A percentile compares a stretch with the other conserved stretches of the same genome.
phyloP scores from a whole-genome alignment of 2,113 vertebrate species.

The Pterocles orientalis region DNA sequence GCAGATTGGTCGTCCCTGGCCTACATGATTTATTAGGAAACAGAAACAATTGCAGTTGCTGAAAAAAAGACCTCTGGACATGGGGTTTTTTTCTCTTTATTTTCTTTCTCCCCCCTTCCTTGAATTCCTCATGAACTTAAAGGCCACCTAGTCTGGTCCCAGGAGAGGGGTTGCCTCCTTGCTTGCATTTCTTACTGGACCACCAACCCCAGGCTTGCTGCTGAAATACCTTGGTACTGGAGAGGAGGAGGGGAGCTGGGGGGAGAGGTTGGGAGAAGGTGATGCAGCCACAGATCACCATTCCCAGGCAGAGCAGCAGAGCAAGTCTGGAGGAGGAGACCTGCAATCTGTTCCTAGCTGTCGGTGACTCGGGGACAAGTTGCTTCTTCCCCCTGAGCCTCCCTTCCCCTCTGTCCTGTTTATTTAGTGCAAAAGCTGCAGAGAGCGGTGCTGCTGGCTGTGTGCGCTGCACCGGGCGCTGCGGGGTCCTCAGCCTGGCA shows the following conservation, averaged over 20 bases:
- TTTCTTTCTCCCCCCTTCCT: neutral
- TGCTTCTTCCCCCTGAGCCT: neutral
- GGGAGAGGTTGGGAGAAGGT: neutral
- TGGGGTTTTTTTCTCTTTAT: neutral
- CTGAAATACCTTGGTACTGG: neutral
- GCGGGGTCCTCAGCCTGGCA: neutral
- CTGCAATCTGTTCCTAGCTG: neutral
- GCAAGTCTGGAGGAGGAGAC: conserved; percentile 21
- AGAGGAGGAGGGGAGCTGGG: neutral
- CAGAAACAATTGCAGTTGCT: conserved; percentile 62
- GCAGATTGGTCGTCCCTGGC: conserved; percentile 41
- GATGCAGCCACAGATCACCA: neutral
- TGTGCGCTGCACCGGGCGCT: rapidly evolving
- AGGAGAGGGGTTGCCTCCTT: conserved; percentile 27
- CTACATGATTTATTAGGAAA: conserved; percentile 65
- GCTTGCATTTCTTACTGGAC: conserved; percentile 20
- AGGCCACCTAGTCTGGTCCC: conserved; percentile 58
- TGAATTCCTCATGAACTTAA: conserved; percentile 24
- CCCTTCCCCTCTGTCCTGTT: neutral
- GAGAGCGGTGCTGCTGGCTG: neutral
- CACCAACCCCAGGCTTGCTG: conserved; percentile 36
- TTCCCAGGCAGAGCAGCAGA: neutral
- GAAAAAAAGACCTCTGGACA: neutral
- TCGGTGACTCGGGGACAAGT: neutral
- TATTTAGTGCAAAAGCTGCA: neutral